A percentile compares a stretch with the other conserved stretches of the same genome.
These are phyloP conservation scores for Brachionus rotundiformis DNA, from an alignment of 1,140 invertebrate species.

Conservation along the genomic window DNA sequence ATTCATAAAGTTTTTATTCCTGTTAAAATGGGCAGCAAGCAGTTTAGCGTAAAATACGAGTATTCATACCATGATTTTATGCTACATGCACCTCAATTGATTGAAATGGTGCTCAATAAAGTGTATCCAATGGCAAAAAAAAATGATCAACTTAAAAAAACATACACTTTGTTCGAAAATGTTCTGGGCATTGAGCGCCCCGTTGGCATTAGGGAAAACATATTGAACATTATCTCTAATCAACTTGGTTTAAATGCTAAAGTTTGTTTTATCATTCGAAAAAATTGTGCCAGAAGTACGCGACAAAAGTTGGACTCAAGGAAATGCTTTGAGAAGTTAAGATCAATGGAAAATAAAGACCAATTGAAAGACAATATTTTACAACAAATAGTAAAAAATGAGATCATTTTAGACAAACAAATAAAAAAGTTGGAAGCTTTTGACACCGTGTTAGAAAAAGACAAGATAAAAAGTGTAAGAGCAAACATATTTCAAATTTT, in stretches of 20 bases:
- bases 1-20: neutral
- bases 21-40: neutral
- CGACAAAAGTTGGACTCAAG: neutral
- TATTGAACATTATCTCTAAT: neutral
- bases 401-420: neutral
- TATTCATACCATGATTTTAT: neutral
- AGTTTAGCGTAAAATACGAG: neutral
- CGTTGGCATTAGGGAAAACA: neutral
- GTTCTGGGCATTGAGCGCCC: neutral
- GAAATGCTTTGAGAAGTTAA: neutral
- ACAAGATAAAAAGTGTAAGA: neutral
- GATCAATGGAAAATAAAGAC: neutral
- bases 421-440: slow-evolving; percentile 1
- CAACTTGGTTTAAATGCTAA: neutral
- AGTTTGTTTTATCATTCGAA: neutral
- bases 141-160: neutral
- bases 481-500: neutral
- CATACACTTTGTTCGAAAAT: neutral
- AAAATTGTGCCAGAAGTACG: neutral
- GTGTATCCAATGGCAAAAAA: neutral
- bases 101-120: neutral
- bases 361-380: neutral
- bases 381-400: neutral
- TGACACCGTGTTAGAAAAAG: neutral
- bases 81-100: neutral